Conservation (phyloP, 2,797 vertebrate genomes). For the Bufotes viridis region DNA sequence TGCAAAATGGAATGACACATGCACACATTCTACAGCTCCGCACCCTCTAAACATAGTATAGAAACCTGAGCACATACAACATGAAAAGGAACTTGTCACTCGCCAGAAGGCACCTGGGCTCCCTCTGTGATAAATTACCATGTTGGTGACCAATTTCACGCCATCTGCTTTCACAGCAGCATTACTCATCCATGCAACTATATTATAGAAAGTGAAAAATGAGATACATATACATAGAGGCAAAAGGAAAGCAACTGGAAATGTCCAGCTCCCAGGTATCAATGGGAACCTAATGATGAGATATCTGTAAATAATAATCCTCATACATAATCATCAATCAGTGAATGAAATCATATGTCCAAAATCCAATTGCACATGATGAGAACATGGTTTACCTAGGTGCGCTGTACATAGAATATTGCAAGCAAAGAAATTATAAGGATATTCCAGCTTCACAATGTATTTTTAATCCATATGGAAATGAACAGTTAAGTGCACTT, state of each 20-base stretch:
- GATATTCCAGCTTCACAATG: too few relatives aligned
- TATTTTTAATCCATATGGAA: too few relatives aligned
- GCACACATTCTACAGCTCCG: slow-evolving; percentile 8
- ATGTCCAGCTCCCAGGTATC: neutral
- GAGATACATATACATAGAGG: slow-evolving; percentile 22
- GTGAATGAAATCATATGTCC: too few relatives aligned
- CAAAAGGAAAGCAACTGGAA: neutral
- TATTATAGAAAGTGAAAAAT: slow-evolving; percentile 32
- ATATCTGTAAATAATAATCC: too few relatives aligned
- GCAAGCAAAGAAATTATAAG: too few relatives aligned
- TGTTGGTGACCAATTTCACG: slow-evolving; percentile 62
- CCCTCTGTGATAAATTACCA: slow-evolving; percentile 61
- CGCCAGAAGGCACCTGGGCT: slow-evolving; percentile 8
- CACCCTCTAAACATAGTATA: slow-evolving; percentile 35
- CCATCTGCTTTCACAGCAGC: slow-evolving; percentile 53
- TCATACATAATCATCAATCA: too few relatives aligned
- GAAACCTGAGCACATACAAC: slow-evolving; percentile 42
- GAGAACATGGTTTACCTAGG: too few relatives aligned
- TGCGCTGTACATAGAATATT: too few relatives aligned
- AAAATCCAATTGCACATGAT: too few relatives aligned
- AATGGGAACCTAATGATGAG: neutral
- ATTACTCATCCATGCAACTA: slow-evolving; percentile 32
- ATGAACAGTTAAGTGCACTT: too few relatives aligned
- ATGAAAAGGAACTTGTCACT: slow-evolving; percentile 55
- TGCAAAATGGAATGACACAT: slow-evolving; percentile 13